Evolutionary conservation across 1,140 invertebrate species (phyloP).

Genomic region (Zelostemma sp.): DNA sequence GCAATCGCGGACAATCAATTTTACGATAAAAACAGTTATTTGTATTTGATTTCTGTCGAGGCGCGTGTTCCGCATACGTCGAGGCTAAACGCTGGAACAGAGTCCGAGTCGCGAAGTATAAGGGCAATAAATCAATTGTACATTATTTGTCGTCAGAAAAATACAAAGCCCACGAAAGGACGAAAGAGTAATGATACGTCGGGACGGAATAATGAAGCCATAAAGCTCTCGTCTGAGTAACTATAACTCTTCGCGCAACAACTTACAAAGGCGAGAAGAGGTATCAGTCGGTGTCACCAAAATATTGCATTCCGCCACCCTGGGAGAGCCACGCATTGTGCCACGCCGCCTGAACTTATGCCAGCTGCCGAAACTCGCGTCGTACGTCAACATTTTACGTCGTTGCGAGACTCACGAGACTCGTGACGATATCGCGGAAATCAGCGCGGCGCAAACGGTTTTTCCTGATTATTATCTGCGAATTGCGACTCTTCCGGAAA

Average conservation of each 20-base stretch:
- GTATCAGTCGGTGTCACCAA: neutral
- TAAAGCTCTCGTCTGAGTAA: neutral
- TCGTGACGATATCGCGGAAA: neutral
- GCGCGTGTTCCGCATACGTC: too few species aligned
- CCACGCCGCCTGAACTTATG: neutral
- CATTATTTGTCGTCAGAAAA: neutral
- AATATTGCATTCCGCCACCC: neutral
- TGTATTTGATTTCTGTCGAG: too few species aligned
- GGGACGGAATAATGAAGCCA: neutral
- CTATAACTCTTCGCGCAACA: neutral
- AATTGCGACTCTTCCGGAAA: neutral
- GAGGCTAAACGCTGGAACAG: too few species aligned
- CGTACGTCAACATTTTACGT: neutral
- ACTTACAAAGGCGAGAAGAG: neutral
- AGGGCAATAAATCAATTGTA: neutral
- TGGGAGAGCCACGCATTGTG: neutral
- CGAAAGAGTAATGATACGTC: neutral
- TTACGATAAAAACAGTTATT: too few species aligned
- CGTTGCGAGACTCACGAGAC: neutral
- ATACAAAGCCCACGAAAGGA: neutral
- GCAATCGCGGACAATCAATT: too few species aligned
- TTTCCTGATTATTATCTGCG: too few species aligned
- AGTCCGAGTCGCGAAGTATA: neutral
- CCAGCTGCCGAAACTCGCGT: neutral
- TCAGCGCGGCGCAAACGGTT: too few species aligned